phyloP scores from a whole-genome alignment of 1,140 invertebrate species.

The Hesperophylax magnus region DNA sequence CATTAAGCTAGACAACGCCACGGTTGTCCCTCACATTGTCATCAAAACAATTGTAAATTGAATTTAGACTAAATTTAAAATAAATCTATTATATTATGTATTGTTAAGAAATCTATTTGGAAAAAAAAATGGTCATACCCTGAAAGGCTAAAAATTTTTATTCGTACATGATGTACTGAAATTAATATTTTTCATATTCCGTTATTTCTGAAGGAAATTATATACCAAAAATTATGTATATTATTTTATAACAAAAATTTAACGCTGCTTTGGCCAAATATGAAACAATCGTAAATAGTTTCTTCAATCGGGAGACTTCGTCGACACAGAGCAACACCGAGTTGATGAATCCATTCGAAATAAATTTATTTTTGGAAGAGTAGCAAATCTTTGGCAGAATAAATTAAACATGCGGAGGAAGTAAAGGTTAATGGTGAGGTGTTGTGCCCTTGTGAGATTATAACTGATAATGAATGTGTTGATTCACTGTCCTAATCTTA shows the following conservation, averaged over 20 bases:
- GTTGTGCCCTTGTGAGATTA: constrained; percentile 52
- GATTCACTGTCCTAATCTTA: constrained; percentile 25
- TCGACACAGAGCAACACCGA: not conserved
- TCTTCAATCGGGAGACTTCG: not conserved
- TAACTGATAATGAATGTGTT: constrained; percentile 14
- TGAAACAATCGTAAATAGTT: not conserved
- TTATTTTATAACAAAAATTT: constrained; percentile 38
- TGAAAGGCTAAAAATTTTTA: constrained; percentile 57
- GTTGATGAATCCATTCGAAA: constrained; percentile 5
- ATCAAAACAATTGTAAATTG: constrained; percentile 51
- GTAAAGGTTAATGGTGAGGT: constrained; percentile 29
- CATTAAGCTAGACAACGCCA: constrained; percentile 42
- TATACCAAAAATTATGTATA: constrained; percentile 33
- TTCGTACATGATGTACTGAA: constrained; percentile 53
- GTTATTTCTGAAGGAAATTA: constrained; percentile 42
- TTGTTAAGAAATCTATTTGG: constrained; percentile 56
- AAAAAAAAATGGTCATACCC: constrained; percentile 58
- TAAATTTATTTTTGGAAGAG: constrained; percentile 23
- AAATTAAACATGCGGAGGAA: constrained; percentile 22
- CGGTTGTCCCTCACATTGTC: constrained; percentile 47
- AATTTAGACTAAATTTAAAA: constrained; percentile 53
- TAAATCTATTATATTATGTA: constrained; percentile 50
- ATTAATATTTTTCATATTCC: constrained; percentile 47
- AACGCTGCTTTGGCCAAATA: constrained; percentile 31
- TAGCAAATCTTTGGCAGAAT: constrained; percentile 13